These are phyloP conservation scores for Meloidogyne floridensis DNA, from an alignment of 1,140 invertebrate genomes.

Conservation along the genomic window DNA sequence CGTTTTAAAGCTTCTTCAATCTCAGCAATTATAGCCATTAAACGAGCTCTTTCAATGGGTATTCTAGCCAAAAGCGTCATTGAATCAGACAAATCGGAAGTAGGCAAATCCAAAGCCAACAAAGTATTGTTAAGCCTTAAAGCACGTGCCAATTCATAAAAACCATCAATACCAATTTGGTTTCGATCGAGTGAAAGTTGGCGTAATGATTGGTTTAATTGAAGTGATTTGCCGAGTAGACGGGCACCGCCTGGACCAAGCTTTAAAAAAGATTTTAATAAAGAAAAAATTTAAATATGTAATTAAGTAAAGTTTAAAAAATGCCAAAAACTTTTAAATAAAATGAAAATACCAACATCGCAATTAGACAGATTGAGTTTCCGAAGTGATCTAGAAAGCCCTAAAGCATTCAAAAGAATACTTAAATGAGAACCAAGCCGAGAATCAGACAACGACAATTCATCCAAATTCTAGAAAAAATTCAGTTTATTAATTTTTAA, in stretches of 20 bases:
- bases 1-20: constrained; percentile 29
- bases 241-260: constrained; percentile 58
- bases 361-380: constrained; percentile 61
- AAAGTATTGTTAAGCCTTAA: constrained; percentile 40
- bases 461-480: constrained; percentile 52
- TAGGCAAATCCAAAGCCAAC: constrained; percentile 14
- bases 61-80: constrained; percentile 7
- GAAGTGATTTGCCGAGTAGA: constrained; percentile 60
- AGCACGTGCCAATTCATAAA: constrained; percentile 56
- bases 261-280: constrained; percentile 22
- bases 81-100: constrained; percentile 22
- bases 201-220: constrained; percentile 56
- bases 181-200: constrained; percentile 58
- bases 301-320: background rate
- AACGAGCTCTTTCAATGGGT: constrained; percentile 19
- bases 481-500: constrained; percentile 16
- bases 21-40: constrained; percentile 21
- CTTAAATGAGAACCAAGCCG: constrained; percentile 50
- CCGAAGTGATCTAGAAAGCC: constrained; percentile 42
- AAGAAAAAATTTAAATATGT: background rate
- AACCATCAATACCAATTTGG: constrained; percentile 61
- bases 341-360: constrained; percentile 41
- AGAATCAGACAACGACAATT: constrained; percentile 57
- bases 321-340: background rate
- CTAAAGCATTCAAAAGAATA: constrained; percentile 60